Conservation (phyloP, 2,797 vertebrate genomes). For the Sebastes variabilis region DNA sequence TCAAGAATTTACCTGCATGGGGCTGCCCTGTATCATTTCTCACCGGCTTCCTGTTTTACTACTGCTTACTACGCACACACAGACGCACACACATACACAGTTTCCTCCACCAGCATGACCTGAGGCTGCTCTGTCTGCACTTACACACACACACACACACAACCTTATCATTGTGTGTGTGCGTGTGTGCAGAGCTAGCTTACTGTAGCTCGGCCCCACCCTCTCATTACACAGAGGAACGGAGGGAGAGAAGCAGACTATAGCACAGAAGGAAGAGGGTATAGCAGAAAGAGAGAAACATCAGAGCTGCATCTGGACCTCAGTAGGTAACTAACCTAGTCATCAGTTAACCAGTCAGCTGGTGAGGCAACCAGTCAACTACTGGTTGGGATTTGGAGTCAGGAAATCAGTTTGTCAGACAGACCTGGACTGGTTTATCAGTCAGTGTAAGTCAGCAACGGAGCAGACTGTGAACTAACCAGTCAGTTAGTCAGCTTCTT, state of each 20-base stretch:
- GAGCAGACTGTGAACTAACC: not conserved
- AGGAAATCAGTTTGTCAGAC: not conserved
- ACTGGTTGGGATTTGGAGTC: not conserved
- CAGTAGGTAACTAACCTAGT: constrained; percentile 6
- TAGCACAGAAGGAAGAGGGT: constrained; percentile 7
- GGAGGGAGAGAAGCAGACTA: not conserved
- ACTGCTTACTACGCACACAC: not conserved
- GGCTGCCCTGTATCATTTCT: not conserved
- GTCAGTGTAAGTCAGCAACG: not conserved
- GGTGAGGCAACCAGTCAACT: not conserved
- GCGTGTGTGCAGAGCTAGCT: not conserved
- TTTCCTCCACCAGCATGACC: constrained; percentile 12
- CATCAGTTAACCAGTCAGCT: not conserved
- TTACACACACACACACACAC: not conserved
- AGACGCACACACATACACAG: not conserved
- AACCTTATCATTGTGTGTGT: not conserved
- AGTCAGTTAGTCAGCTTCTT: not conserved
- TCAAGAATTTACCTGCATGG: not conserved
- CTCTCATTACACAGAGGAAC: constrained; percentile 44
- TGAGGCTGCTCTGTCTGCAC: constrained; percentile 2
- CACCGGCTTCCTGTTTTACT: constrained; percentile 42
- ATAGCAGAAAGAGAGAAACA: not conserved
- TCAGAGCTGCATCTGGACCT: not conserved
- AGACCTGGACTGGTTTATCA: not conserved
- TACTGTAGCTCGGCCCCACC: constrained; percentile 41